A percentile compares a stretch with the other conserved stretches of the same genome.
Evolutionary conservation across 2,797 vertebrate species (phyloP).

Genomic region (Coreius guichenoti): DNA sequence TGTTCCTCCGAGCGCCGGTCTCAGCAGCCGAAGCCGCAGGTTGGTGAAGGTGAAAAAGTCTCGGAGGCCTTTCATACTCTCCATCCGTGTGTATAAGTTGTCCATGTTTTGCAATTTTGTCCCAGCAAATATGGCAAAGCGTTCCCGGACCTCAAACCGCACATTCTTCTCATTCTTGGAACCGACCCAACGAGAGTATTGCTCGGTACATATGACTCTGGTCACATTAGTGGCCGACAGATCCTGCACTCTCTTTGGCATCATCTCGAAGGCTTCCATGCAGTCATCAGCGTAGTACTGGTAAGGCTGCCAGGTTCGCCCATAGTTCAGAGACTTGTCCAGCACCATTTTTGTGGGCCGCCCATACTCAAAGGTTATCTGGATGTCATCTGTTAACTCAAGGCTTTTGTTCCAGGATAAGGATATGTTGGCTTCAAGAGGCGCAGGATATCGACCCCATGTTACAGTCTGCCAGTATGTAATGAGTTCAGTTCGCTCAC

Average conservation of each 20-base stretch:
- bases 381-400: conserved; percentile 93
- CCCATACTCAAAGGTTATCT: conserved; percentile 93
- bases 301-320: conserved; percentile 93
- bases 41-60: conserved; percentile 98
- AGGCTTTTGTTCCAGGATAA: conserved; percentile 98
- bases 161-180: conserved; percentile 92
- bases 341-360: conserved; percentile 95
- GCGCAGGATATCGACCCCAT: conserved; percentile 92
- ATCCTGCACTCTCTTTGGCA: conserved; percentile 89
- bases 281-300: conserved; percentile 97
- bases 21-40: conserved; percentile 90
- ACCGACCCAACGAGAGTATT: conserved; percentile 90
- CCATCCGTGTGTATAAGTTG: conserved; percentile 92
- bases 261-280: conserved; percentile 92
- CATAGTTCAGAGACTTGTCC: conserved; percentile 95
- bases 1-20: conserved; percentile 91
- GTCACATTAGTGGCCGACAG: conserved; percentile 89
- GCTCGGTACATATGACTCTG: conserved; percentile 96
- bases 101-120: conserved; percentile 92
- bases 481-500: conserved; percentile 89
- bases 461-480: conserved; percentile 98
- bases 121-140: conserved; percentile 93
- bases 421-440: conserved; percentile 92
- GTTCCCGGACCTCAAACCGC: conserved; percentile 93
- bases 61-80: conserved; percentile 92